Conservation (phyloP, 35 echinoderm and acorn worm species). For the Anneissia japonica region DNA sequence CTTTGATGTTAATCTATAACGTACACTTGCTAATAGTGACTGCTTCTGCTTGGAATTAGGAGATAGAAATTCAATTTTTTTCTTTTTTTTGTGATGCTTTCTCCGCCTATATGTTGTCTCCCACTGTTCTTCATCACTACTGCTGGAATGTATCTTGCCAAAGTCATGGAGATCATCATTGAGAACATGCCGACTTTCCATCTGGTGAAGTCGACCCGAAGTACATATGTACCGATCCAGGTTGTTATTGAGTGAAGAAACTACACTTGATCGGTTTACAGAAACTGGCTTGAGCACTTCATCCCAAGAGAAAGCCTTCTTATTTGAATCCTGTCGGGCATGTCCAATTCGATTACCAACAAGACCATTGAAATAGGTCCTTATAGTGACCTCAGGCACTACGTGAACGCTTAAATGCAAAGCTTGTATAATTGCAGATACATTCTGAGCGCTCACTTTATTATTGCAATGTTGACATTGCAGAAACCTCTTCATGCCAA, state of each 20-base stretch:
- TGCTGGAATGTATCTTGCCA: background rate
- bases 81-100: background rate
- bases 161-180: background rate
- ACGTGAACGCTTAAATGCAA: background rate
- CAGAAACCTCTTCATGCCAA: background rate
- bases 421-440: background rate
- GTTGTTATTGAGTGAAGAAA: background rate
- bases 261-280: background rate
- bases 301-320: background rate
- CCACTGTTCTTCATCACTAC: background rate
- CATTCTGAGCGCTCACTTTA: background rate
- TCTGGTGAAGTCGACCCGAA: background rate
- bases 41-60: background rate
- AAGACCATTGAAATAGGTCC: background rate
- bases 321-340: background rate
- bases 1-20: background rate
- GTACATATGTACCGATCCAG: background rate
- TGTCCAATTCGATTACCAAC: background rate
- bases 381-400: background rate
- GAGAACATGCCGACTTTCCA: background rate
- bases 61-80: background rate
- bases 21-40: background rate
- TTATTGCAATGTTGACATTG: background rate
- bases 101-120: background rate
- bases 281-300: background rate